Evolutionary conservation across 2,113 vertebrate species (phyloP), one percentile per base, ranked within the genome.

Genomic region (Hemiprocne comata): DNA sequence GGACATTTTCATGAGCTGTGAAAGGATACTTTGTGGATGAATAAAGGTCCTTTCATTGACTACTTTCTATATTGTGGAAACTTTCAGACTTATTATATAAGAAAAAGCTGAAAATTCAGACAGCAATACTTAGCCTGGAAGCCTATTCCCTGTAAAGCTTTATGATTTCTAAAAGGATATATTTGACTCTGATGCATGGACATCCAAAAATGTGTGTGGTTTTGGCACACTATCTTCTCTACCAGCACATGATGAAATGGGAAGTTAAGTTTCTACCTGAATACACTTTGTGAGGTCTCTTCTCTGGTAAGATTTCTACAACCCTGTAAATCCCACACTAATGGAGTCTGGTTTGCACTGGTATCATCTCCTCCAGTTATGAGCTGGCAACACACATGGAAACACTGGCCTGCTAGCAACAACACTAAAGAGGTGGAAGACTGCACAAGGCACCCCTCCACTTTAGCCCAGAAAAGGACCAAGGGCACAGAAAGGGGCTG

Each of bases 391-490:
- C 7, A 19, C 26, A 36, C 6, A 14, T 29, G 38, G 53, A 83
- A 84, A 11, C 21, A 29, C 38, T 42, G 46, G 9, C 15, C 46
- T n/a, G 31, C 9, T 20, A 54, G 20, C 11, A 48, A 48, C 31
- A 31, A 17, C 10, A 17, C 48, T 66, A 36, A 60, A 66, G 6
- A 50, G 6, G 12, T 34, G 9, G 6, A 34, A 40, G 44, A 8
- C 24, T 34, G 10, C 0, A 0, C n/a, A 20, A 14, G 8, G 38
- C 65, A 40, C 25, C 28, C 10, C 11, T 46, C 36, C 1, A 1
- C n/a, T 54, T 48, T 26, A 53, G 29, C 51, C 40, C n/a, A 40
- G 14, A 33, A 33, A 40, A 72, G 38, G 65, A 31, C 25, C 10
- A 6, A 72, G 21, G 6, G 11, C 0, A 3, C 71, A 10, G 26